A percentile compares a stretch with the other conserved stretches of the same genome.
Conservation (phyloP, 2,888 invertebrate species). For the Pollenia angustigena region DNA sequence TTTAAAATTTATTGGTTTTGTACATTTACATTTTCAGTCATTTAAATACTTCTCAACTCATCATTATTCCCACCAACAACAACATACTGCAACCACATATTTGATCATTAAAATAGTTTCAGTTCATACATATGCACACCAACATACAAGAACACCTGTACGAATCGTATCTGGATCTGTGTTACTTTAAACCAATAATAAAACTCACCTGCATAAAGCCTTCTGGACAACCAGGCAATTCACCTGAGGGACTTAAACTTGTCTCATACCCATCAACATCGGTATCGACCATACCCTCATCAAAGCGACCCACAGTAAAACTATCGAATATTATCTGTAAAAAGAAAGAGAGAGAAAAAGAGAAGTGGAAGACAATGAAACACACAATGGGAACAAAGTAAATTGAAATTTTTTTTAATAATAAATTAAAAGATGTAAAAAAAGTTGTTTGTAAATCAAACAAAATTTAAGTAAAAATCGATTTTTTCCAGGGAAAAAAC, state of each 20-base stretch:
- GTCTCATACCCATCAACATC: constrained; percentile 84
- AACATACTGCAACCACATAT: constrained; percentile 1
- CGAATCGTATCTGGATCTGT: constrained; percentile 6
- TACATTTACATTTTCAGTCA: constrained; percentile 29
- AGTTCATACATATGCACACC: neutral
- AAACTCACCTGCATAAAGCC: constrained; percentile 92
- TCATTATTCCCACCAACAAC: constrained; percentile 19
- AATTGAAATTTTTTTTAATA: constrained; percentile 40
- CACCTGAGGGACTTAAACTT: constrained; percentile 85
- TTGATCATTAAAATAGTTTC: neutral
- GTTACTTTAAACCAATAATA: neutral
- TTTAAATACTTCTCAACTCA: constrained; percentile 51
- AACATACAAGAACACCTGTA: neutral
- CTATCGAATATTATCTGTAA: constrained; percentile 92
- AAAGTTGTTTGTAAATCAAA: neutral
- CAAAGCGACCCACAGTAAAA: constrained; percentile 93
- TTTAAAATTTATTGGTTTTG: constrained; percentile 33
- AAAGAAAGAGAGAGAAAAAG: constrained; percentile 38
- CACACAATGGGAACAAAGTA: neutral
- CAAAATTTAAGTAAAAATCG: constrained; percentile 13
- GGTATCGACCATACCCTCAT: constrained; percentile 86
- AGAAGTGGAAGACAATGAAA: constrained; percentile 15
- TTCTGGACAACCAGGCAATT: constrained; percentile 92
- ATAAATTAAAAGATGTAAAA: constrained; percentile 26
- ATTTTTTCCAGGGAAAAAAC: neutral